Conservation (phyloP, 2,113 vertebrate genomes). For the Mesoclemmys tuberculata region DNA sequence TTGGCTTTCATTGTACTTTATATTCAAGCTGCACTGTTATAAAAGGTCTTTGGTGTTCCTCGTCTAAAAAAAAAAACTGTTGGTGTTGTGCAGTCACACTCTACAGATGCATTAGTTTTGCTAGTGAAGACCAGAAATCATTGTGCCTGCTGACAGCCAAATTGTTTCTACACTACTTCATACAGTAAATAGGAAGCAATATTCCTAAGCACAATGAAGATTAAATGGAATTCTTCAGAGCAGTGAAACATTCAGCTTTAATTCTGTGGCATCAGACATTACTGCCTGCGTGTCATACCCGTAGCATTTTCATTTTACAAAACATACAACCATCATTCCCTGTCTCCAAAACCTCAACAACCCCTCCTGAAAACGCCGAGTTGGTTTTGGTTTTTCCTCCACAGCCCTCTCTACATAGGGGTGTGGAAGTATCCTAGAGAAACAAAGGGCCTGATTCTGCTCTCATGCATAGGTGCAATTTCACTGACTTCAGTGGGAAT, state of each 20-base stretch:
- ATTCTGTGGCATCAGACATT: not conserved
- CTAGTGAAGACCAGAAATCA: not conserved
- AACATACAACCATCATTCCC: not conserved
- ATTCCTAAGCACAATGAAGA: not conserved
- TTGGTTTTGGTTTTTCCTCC: not conserved
- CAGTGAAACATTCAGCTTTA: not conserved
- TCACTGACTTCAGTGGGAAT: not conserved
- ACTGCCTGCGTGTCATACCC: not conserved
- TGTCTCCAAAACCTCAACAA: not conserved
- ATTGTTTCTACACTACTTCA: not conserved
- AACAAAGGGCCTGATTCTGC: not conserved
- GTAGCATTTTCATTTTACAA: not conserved
- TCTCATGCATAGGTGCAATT: not conserved
- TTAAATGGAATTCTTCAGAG: slow-evolving; percentile 7
- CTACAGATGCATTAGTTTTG: not conserved
- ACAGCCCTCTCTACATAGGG: not conserved
- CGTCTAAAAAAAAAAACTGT: not conserved
- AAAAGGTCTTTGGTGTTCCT: not conserved
- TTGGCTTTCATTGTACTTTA: not conserved
- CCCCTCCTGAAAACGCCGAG: not conserved
- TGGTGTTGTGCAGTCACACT: not conserved
- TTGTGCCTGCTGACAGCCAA: not conserved
- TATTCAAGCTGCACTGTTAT: not conserved
- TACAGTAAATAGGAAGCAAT: not conserved
- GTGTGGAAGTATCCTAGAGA: not conserved